Evolutionary conservation across 2,113 vertebrate genomes (phyloP), one percentile per base, ranked within the genome.

Genomic region (human): DNA sequence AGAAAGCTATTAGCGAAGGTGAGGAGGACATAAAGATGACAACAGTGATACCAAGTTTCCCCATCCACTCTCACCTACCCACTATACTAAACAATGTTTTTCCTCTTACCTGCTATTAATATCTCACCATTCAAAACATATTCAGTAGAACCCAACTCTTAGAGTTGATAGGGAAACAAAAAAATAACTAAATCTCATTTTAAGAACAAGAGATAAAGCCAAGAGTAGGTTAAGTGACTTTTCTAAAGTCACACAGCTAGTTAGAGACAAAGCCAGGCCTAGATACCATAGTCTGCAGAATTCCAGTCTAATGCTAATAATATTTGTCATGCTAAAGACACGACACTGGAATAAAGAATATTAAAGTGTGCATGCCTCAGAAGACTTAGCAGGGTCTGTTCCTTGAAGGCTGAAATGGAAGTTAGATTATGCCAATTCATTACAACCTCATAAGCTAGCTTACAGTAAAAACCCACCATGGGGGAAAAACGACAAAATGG

Each of bases 41-140:
- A 6, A 16, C 4, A 43, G 35, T 55, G 50, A 57, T 5, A 22
- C 55, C 61, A 35, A 52, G 30, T 20, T 2, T 16, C 45, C 32
- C 6, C 2, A 1, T 20, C 17, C 5, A 5, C 14, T 40, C 2
- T 13, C 59, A 27, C 6, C n/a, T 4, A 0, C 50, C 43, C 11
- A 14, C 13, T 35, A 1, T 11, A 11, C 22, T 11, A 35, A 48
- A 38, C 17, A 9, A 0, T n/a, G 23, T 35, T 20, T 57, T 35
- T 78, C 16, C 38, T 50, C 72, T 38, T 35, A 3, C 11, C 22
- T 45, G 35, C 30, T 25, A 1, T 43, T 66, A 35, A 35, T 18
- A 68, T 18, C 6, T 45, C 7, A n/a, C 73, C 40, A 20, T 80
- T 61, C 45, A 50, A 59, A 72, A 52, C 30, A 22, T 35, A 59